phyloP scores from a whole-genome alignment of 2,888 invertebrate genomes.

The Helicoverpa assulta region DNA sequence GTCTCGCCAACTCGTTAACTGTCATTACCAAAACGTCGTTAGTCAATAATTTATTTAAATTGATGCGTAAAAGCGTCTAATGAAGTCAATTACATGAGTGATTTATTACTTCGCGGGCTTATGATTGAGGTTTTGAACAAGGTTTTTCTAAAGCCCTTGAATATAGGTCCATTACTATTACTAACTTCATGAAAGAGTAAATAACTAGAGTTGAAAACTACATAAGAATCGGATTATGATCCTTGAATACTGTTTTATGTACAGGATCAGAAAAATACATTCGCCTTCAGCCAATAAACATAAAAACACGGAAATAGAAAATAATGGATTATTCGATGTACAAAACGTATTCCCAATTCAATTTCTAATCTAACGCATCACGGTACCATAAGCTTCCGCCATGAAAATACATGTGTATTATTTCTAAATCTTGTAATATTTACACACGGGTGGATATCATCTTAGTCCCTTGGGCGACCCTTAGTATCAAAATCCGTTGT shows the following conservation, averaged over 20 bases:
- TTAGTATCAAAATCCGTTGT: conserved; percentile 53
- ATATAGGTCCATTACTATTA: not conserved
- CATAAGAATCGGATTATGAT: no score
- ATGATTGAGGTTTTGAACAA: conserved; percentile 7
- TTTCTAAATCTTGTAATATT: conserved; percentile 57
- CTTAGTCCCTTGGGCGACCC: conserved; percentile 49
- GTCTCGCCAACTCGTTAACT: conserved; percentile 58
- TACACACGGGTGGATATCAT: conserved; percentile 54
- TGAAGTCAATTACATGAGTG: conserved; percentile 52
- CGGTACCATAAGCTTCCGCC: conserved; percentile 7
- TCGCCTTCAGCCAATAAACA: not conserved
- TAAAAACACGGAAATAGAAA: conserved; percentile 21
- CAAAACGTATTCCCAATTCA: conserved; percentile 28
- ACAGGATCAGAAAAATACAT: no score
- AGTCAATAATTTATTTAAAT: conserved; percentile 65
- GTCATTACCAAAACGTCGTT: conserved; percentile 59
- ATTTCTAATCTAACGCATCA: conserved; percentile 12
- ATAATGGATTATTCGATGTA: conserved; percentile 11
- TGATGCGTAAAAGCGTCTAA: conserved; percentile 58
- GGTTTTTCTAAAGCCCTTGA: not conserved
- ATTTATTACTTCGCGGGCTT: conserved; percentile 44
- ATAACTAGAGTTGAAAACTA: no score
- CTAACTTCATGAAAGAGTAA: not conserved
- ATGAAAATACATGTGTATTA: conserved; percentile 47
- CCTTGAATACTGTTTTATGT: no score